Conservation (phyloP, 2,888 invertebrate genomes). For the Acanthosepion esculentum region DNA sequence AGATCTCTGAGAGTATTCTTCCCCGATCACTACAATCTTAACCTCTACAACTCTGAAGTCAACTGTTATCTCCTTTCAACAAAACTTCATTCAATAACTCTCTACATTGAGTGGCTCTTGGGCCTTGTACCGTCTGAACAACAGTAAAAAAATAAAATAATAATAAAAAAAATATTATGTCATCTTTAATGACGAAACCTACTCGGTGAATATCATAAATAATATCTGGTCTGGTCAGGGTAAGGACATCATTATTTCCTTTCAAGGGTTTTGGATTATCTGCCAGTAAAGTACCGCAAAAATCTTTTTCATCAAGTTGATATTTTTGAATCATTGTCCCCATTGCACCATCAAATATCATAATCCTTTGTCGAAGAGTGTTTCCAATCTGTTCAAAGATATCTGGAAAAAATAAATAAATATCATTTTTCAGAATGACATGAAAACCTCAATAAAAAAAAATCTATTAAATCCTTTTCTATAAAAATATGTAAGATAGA, state of each 20-base stretch:
- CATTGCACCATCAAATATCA: conserved; percentile 79
- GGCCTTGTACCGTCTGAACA: no score
- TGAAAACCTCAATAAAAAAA: not conserved
- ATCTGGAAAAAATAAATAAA: conserved; percentile 53
- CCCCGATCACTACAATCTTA: no score
- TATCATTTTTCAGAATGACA: not conserved
- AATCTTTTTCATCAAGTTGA: conserved; percentile 77
- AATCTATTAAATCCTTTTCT: no score
- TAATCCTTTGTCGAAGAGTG: conserved; percentile 74
- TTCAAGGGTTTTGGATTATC: conserved; percentile 76
- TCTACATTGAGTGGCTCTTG: no score
- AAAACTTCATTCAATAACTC: no score
- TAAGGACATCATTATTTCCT: conserved; percentile 79
- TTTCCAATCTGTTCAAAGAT: conserved; percentile 54
- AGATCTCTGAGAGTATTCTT: no score
- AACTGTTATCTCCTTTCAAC: no score
- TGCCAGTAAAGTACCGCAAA: conserved; percentile 75
- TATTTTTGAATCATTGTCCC: conserved; percentile 79
- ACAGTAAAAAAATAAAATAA: no score
- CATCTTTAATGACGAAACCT: conserved; percentile 24
- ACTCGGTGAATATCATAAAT: conserved; percentile 78
- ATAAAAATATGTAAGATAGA: no score
- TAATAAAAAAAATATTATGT: no score
- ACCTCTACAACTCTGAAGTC: no score
- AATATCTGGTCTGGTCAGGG: conserved; percentile 77